Base-by-base conservation (phyloP, 2,113 vertebrate genomes). In the Seriola aureovittata region DNA sequence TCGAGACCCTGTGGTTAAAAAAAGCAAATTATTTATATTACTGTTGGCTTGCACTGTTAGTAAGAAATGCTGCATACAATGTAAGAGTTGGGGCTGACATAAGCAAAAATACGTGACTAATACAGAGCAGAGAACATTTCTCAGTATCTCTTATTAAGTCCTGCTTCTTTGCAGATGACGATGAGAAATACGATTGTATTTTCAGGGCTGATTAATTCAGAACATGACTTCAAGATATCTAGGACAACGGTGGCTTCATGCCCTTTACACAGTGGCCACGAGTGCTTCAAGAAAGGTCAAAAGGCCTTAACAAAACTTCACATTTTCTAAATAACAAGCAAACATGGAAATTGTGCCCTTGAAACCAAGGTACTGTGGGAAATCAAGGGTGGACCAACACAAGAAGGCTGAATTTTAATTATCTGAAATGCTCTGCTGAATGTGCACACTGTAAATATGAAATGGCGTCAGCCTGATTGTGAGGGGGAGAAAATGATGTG, bases 1-100 rank as follows among this genome's bases (percentile, higher is more conserved):
- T 64, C 0, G 93, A 94, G 84, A 97, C 91, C 86, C 98, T 99
- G 94, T 65, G 93, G 90, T 32, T 34, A 64, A 95, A 63, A 29
- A 46, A 66, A 32, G 7, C 4, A 78, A 73, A 64, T 29, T 0
- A 64, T 55, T 44, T 11, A 16, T 3, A 40, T 52, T 1, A 59
- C 11, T 46, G 21, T 40, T 16, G 44, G 14, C 14, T 25, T 69
- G 23, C 42, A 38, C 1, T 42, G 46, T 40, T 29, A 34, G 1
- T 40, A 38, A 40, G 36, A 34, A 42, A 48, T 42, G 25, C 34
- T 60, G 38, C 44, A 54, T 23, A 36, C 3, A 36, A 14, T 42
- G 34, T 70, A 23, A 42, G 29, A 63, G 34, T 63, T 12, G 44
- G 6, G 16, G 64, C 55, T 66, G 29, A 75, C n/a, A n/a, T 16